Conservation (phyloP, 2,113 vertebrate genomes). For the Macrotis lagotis region DNA sequence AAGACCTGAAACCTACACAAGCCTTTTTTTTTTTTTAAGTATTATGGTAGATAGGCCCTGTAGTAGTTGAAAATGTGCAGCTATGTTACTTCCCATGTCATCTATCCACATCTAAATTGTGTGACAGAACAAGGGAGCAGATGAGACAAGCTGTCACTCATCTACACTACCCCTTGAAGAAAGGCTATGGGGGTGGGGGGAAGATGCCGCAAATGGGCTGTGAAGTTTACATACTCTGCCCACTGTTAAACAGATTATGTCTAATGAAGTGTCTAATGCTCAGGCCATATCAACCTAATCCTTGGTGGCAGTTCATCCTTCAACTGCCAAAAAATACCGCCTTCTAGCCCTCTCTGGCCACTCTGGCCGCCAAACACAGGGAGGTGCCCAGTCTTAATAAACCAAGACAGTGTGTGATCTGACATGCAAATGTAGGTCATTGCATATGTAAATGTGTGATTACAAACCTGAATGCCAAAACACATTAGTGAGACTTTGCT, state of each 20-base stretch:
- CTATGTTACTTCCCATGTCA: constrained; percentile 87
- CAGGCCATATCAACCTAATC: constrained; percentile 96
- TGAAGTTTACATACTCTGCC: constrained; percentile 99
- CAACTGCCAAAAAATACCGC: constrained; percentile 95
- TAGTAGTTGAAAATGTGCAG: constrained; percentile 85
- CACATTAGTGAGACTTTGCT: constrained; percentile 98
- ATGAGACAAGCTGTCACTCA: constrained; percentile 97
- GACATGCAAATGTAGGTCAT: constrained; percentile 99
- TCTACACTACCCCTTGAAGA: constrained; percentile 95
- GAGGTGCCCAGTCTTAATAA: constrained; percentile 97
- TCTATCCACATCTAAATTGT: constrained; percentile 83
- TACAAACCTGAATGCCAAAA: constrained; percentile 98
- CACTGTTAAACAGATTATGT: constrained; percentile 99
- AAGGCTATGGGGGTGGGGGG: constrained; percentile 91
- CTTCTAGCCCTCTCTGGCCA: constrained; percentile 93
- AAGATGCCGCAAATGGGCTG: constrained; percentile 98
- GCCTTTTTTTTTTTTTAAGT: constrained; percentile 78
- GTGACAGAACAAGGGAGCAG: constrained; percentile 90
- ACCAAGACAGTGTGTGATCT: constrained; percentile 98
- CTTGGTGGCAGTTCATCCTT: constrained; percentile 97
- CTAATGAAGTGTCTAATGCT: constrained; percentile 99
- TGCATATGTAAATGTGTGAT: constrained; percentile 99
- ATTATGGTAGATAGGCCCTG: constrained; percentile 78
- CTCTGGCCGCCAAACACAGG: constrained; percentile 92
- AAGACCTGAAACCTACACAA: constrained; percentile 65